These are phyloP conservation scores for Diplodus puntazzo DNA, from an alignment of 2,797 vertebrate genomes.

Conservation along the genomic window DNA sequence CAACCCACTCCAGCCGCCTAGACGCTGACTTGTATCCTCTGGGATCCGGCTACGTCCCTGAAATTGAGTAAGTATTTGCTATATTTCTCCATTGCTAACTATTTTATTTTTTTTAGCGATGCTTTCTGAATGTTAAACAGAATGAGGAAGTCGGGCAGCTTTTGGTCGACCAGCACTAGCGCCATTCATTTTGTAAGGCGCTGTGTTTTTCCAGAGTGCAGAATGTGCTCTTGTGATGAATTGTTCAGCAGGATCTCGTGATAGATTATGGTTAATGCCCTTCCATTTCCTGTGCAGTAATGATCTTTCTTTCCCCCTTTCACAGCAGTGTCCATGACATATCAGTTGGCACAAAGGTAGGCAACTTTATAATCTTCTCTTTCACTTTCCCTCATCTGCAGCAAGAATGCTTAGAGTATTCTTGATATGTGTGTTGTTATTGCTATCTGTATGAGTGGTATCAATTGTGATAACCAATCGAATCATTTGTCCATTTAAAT, in stretches of 20 bases:
- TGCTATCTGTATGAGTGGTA: neutral
- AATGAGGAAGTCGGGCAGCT: constrained; percentile 39
- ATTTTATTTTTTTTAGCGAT: neutral
- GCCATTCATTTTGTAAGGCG: neutral
- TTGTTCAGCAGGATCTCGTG: neutral
- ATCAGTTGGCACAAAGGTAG: constrained; percentile 99
- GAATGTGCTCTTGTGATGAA: neutral
- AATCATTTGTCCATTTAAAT: neutral
- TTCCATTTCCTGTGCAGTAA: constrained; percentile 27
- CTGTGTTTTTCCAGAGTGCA: neutral
- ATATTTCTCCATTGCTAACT: neutral
- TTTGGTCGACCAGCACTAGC: neutral
- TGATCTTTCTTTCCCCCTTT: constrained; percentile 55
- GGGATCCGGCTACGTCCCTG: constrained; percentile 88
- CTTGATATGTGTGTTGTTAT: neutral
- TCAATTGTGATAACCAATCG: neutral
- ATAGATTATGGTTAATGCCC: neutral
- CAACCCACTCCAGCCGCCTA: constrained; percentile 79
- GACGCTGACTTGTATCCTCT: constrained; percentile 90
- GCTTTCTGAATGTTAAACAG: neutral
- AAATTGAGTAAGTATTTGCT: constrained; percentile 85
- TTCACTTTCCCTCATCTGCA: neutral
- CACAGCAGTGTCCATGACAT: constrained; percentile 98
- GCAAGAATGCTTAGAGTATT: neutral
- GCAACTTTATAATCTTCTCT: constrained; percentile 37